Base-by-base conservation (phyloP, 2,888 invertebrate species). In the Drosophila kambysellisi region DNA sequence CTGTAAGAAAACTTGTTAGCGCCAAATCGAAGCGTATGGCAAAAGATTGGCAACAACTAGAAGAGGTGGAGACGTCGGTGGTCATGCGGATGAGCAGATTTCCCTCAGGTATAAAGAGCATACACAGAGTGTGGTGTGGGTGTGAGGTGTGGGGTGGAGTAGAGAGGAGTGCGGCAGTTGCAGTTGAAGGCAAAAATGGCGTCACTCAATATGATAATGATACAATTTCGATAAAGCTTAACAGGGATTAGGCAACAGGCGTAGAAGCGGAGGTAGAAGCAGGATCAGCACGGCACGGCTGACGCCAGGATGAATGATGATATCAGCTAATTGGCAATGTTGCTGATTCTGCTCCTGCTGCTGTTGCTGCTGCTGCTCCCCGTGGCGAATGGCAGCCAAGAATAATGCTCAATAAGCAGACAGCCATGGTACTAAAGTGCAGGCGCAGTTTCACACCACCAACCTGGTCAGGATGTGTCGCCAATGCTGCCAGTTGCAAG, bases 191-290 rank as follows among this genome's bases (percentile, higher is more conserved):
- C 72, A 67, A 67, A 77, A 87, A 71, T 80, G 89, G 78, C 82
- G 84, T 68, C 75, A 74, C 81, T 84, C 79, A 82, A 89, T 87
- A 88, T 84, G 86, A 89, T 86, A 86, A 86, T 89, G 89, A 89
- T 88, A 87, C 84, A 84, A 87, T 87, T 86, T 89, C 85, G 82
- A 82, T 86, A 79, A 77, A 74, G 89, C 86, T 86, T 86, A 87
- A 79, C 78, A 76, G 60, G 85, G 84, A 89, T 86, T 86, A 86
- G 77, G 54, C 71, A 63, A 60, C 56, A 50, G 53, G 29, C 37
- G 52, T 35, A 46, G 37, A 57, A 46, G 20, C 20, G 35, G 17
- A 32, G 58, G 46, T 17, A 58, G 52, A 25, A 39, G 20, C 52
- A 35, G 54, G 39, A 39, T 17, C 39, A 46, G 20, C 25, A 25